Evolutionary conservation across 1,140 invertebrate species (phyloP).

Genomic region (Drosophila rhopaloa): DNA sequence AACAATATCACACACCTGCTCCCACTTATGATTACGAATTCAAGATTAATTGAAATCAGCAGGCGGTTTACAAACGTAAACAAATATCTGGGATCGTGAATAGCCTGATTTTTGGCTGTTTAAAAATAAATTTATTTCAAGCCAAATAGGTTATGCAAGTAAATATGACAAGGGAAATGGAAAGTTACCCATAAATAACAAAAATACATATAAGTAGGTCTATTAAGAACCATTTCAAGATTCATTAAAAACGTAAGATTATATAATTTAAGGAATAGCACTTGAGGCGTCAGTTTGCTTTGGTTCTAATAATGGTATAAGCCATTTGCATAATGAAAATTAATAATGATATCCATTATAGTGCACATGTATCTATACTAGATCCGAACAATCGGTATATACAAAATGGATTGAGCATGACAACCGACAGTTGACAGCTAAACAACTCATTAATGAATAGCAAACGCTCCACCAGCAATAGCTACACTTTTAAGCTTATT

Average conservation of each 20-base stretch:
- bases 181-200: background rate
- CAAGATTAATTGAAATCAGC: constrained; percentile 60
- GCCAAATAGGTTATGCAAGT: background rate
- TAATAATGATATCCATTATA: constrained; percentile 47
- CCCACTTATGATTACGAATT: constrained; percentile 55
- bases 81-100: constrained; percentile 27
- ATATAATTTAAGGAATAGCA: background rate
- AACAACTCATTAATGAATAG: constrained; percentile 81
- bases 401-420: constrained; percentile 61
- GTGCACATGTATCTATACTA: constrained; percentile 24
- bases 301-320: constrained; percentile 18
- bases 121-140: constrained; percentile 5
- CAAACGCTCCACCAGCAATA: constrained; percentile 45
- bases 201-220: background rate
- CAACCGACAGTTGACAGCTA: constrained; percentile 68
- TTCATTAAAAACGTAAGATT: background rate
- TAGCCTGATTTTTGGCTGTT: constrained; percentile 11
- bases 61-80: constrained; percentile 41
- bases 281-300: background rate
- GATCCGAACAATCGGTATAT: constrained; percentile 35
- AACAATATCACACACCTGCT: constrained; percentile 46
- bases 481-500: constrained; percentile 74
- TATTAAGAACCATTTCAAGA: background rate
- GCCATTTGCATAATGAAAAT: constrained; percentile 39
- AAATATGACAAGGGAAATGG: background rate